These are phyloP conservation scores for Aptenodytes patagonicus DNA, from an alignment of 2,113 vertebrate species.

Conservation along the genomic window DNA sequence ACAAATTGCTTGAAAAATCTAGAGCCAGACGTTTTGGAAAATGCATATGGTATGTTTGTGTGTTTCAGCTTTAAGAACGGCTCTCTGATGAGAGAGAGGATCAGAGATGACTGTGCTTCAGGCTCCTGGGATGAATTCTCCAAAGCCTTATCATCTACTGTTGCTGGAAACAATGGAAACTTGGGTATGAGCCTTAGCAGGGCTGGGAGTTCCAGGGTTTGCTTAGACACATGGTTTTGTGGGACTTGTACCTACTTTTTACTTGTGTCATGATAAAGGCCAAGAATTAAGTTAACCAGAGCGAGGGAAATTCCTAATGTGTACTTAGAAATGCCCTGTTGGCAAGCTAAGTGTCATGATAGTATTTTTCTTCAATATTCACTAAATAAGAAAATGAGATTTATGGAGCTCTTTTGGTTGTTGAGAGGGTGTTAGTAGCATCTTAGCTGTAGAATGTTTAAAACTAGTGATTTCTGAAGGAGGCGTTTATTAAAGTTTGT, in stretches of 20 bases:
- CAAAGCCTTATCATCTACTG: constrained; percentile 75
- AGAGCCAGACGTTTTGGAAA: not conserved
- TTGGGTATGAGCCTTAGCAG: constrained; percentile 75
- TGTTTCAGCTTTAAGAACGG: constrained; percentile 93
- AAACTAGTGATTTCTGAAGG: not conserved
- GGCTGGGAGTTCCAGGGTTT: not conserved
- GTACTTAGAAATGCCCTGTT: not conserved
- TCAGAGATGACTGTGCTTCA: constrained; percentile 82
- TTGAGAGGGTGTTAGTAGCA: not conserved
- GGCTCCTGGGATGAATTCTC: constrained; percentile 90
- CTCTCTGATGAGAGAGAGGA: constrained; percentile 89
- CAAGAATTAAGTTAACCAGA: not conserved
- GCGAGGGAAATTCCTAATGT: not conserved
- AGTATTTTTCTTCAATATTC: not conserved
- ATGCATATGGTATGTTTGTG: not conserved
- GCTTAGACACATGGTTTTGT: not conserved
- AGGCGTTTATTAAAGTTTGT: not conserved
- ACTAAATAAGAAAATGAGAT: not conserved
- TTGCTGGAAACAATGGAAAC: constrained; percentile 86
- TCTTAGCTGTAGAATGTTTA: not conserved
- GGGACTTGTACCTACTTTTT: not conserved
- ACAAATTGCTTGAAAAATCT: not conserved
- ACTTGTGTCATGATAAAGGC: not conserved
- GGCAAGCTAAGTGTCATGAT: not conserved
- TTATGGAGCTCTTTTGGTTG: not conserved